phyloP scores from a whole-genome alignment of 1,140 invertebrate genomes.

The Phortica variegata region DNA sequence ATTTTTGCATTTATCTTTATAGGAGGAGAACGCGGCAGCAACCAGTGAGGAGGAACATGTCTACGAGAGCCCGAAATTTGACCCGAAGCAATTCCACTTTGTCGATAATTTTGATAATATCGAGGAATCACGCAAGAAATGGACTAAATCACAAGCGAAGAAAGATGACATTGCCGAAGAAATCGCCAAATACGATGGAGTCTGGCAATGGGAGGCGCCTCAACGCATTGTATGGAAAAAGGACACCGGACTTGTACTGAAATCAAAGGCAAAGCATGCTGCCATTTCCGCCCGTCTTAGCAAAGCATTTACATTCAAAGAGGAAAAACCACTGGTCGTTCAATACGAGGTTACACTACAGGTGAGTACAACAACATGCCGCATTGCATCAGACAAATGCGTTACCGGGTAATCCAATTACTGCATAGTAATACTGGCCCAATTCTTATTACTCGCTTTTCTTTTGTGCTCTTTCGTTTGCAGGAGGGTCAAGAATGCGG shows the following conservation, averaged over 20 bases:
- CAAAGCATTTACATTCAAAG: constrained; percentile 81
- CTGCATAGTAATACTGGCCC: no score
- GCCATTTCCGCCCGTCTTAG: constrained; percentile 84
- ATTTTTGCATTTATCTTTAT: constrained; percentile 3
- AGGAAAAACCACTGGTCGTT: constrained; percentile 82
- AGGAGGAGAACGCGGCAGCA: constrained; percentile 25
- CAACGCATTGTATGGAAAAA: constrained; percentile 73
- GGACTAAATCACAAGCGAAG: constrained; percentile 89
- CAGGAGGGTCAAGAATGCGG: constrained; percentile 96
- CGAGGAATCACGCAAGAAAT: constrained; percentile 72
- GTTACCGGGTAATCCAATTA: constrained; percentile 31
- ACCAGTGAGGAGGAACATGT: constrained; percentile 33
- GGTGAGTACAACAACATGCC: constrained; percentile 43
- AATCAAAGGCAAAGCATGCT: constrained; percentile 94
- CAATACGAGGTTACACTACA: constrained; percentile 88
- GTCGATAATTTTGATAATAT: constrained; percentile 87
- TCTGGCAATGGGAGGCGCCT: constrained; percentile 76
- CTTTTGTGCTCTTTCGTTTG: neutral
- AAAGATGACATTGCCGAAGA: constrained; percentile 90
- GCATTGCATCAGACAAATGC: constrained; percentile 40
- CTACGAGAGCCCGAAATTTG: constrained; percentile 65
- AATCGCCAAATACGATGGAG: constrained; percentile 94
- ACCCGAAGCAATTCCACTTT: constrained; percentile 69
- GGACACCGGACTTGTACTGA: constrained; percentile 87
- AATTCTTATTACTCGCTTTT: constrained; percentile 5